phyloP scores from a whole-genome alignment of 2,797 vertebrate genomes.

The Melanotaenia parkinsoni region DNA sequence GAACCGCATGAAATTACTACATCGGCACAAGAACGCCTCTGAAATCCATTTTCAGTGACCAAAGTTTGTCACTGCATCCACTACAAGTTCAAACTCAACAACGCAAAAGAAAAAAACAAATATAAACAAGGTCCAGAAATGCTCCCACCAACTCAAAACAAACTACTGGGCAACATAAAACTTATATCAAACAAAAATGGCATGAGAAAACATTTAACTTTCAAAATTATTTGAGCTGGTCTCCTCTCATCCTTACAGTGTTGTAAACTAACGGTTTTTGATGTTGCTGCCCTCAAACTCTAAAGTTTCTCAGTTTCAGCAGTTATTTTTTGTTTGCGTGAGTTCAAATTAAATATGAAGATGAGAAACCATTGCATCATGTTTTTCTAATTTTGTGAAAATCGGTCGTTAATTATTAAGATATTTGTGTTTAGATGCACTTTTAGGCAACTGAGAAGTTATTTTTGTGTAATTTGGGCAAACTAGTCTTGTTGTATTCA shows the following conservation, averaged over 20 bases:
- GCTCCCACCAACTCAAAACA: no score
- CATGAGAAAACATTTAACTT: no score
- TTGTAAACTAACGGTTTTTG: neutral
- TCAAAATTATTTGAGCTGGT: no score
- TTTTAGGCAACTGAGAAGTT: slow-evolving; percentile 2
- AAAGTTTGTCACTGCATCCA: no score
- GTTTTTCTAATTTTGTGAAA: neutral
- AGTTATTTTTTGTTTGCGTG: neutral
- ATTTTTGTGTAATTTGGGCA: neutral
- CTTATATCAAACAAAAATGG: no score
- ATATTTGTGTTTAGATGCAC: neutral
- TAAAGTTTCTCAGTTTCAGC: neutral
- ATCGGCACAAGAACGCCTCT: neutral
- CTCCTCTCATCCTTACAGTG: no score
- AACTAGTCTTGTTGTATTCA: slow-evolving; percentile 9
- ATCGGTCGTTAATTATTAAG: neutral
- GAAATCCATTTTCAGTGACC: no score
- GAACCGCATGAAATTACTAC: neutral
- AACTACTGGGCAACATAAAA: no score
- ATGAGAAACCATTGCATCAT: neutral
- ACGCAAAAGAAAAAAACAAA: no score
- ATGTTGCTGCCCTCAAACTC: neutral
- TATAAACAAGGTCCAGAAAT: no score
- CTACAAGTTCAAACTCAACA: no score
- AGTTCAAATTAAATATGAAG: neutral